These are phyloP conservation scores for Sphenopsis melanotis DNA, from an alignment of 2,797 vertebrate genomes.

Conservation along the genomic window DNA sequence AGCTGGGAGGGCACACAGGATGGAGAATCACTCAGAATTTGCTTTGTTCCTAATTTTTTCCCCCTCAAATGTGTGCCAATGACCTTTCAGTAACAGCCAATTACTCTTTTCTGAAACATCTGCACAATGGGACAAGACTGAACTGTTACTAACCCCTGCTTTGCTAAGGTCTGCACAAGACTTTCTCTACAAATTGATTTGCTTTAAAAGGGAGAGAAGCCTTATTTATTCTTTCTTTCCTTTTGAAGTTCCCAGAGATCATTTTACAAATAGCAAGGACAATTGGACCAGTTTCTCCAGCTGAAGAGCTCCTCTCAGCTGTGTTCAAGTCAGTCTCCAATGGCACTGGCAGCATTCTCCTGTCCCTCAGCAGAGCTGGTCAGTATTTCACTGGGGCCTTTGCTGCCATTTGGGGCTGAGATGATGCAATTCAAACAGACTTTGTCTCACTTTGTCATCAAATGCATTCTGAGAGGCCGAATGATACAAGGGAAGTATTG, in stretches of 20 bases:
- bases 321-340: slow-evolving; percentile 68
- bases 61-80: background rate
- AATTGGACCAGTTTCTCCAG: background rate
- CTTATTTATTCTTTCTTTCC: background rate
- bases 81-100: background rate
- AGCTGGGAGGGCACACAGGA: background rate
- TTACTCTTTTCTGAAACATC: background rate
- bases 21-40: background rate
- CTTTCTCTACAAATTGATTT: background rate
- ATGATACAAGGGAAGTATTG: background rate
- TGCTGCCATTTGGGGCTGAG: background rate
- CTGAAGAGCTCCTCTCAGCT: slow-evolving; percentile 67
- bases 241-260: slow-evolving; percentile 70
- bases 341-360: background rate
- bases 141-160: background rate
- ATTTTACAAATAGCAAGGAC: slow-evolving; percentile 67
- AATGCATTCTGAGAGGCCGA: background rate
- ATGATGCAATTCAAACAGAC: background rate
- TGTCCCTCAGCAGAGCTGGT: slow-evolving; percentile 50
- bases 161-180: background rate
- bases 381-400: slow-evolving; percentile 13
- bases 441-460: background rate
- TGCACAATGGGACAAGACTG: background rate
- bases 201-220: background rate
- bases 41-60: background rate